Conservation (phyloP, 1,140 invertebrate genomes). For the Pseudomyrmex concolor region DNA sequence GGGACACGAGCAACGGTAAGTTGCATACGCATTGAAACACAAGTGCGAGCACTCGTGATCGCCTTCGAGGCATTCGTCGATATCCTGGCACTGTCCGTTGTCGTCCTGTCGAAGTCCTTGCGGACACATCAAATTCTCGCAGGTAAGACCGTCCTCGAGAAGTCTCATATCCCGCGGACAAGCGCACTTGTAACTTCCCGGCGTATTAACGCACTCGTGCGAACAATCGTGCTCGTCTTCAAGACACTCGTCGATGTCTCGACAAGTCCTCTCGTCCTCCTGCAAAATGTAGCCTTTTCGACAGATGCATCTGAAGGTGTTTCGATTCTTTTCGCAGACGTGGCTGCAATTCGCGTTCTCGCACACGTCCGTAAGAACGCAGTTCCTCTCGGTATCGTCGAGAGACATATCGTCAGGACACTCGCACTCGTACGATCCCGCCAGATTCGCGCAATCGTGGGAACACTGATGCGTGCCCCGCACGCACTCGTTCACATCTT, state of each 20-base stretch:
- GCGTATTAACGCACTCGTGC: slow-evolving; percentile 88
- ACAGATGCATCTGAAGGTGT: slow-evolving; percentile 85
- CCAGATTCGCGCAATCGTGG: slow-evolving; percentile 86
- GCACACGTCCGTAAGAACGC: slow-evolving; percentile 40
- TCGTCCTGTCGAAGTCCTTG: slow-evolving; percentile 82
- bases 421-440: slow-evolving; percentile 84
- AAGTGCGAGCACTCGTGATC: slow-evolving; percentile 83
- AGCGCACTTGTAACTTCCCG: slow-evolving; percentile 91
- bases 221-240: slow-evolving; percentile 87
- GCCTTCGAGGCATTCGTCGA: slow-evolving; percentile 72
- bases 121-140: slow-evolving; percentile 86
- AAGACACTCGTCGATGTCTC: slow-evolving; percentile 92
- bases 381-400: slow-evolving; percentile 2
- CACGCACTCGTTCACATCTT: slow-evolving; percentile 87
- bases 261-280: slow-evolving; percentile 73
- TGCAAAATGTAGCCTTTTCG: slow-evolving; percentile 73
- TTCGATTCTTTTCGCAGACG: slow-evolving; percentile 84
- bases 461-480: slow-evolving; percentile 86
- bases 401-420: slow-evolving; percentile 77
- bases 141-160: slow-evolving; percentile 89
- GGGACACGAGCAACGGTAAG: slow-evolving; percentile 75
- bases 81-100: slow-evolving; percentile 84
- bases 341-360: slow-evolving; percentile 83
- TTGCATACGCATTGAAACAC: slow-evolving; percentile 66
- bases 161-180: slow-evolving; percentile 91